Percentiles rank a stretch among this genome's conserved stretches.
These are phyloP conservation scores for Phaethon lepturus DNA, from an alignment of 2,113 vertebrate species.

Conservation along the genomic window DNA sequence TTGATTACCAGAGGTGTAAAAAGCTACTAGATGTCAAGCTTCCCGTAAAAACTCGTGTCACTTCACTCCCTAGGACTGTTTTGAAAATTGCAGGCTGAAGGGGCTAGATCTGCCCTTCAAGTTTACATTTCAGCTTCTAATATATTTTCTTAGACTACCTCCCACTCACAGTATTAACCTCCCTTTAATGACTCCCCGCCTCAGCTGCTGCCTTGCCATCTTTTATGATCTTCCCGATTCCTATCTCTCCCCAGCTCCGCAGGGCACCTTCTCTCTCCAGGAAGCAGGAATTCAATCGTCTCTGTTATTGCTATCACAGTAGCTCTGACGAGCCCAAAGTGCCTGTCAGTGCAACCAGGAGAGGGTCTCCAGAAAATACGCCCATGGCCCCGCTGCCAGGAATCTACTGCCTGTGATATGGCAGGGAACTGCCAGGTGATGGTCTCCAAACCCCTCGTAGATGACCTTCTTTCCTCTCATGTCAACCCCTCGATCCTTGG, in stretches of 20 bases:
- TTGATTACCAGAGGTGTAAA: neutral
- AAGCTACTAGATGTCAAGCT: neutral
- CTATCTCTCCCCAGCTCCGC: neutral
- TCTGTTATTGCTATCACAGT: neutral
- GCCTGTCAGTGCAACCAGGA: neutral
- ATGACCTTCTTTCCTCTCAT: neutral
- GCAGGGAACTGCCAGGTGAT: fast-evolving
- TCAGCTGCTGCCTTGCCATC: neutral
- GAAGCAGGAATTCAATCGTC: neutral
- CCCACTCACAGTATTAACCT: constrained; percentile 1
- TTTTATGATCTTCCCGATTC: neutral
- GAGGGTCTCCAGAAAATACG: neutral
- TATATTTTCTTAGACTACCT: constrained; percentile 42
- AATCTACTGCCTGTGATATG: neutral
- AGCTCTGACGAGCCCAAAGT: neutral
- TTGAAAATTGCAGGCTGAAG: neutral
- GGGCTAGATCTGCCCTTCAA: neutral
- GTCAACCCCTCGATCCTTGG: neutral
- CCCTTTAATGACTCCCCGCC: neutral
- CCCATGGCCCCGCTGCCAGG: neutral
- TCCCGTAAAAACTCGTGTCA: neutral
- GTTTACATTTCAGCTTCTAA: constrained; percentile 1
- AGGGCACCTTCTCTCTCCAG: neutral
- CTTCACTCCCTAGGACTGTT: neutral
- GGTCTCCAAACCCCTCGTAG: neutral